Percentiles rank a stretch among this genome's conserved stretches.
Conservation (phyloP, 2,113 vertebrate species). For the Lophius piscatorius region DNA sequence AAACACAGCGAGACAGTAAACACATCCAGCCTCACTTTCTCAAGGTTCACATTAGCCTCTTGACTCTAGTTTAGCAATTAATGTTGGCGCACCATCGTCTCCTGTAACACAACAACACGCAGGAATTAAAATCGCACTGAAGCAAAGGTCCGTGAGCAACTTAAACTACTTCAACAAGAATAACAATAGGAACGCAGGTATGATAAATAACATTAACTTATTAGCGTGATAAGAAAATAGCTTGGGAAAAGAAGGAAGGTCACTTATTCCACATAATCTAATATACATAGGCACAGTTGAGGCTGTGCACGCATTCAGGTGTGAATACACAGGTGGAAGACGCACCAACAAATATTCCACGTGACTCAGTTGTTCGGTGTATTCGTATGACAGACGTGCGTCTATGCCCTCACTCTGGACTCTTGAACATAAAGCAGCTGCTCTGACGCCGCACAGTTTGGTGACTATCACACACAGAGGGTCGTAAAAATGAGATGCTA, state of each 20-base stretch:
- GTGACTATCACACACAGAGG: slow-evolving; percentile 6
- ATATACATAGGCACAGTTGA: no score
- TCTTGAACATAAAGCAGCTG: slow-evolving; percentile 9
- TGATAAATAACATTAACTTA: neutral
- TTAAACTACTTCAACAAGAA: neutral
- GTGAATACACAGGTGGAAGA: neutral
- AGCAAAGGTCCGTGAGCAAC: neutral
- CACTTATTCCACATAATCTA: neutral
- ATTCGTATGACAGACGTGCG: neutral
- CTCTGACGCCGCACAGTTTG: neutral
- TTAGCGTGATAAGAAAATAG: no score
- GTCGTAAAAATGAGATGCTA: slow-evolving; percentile 19
- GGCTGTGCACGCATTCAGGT: neutral
- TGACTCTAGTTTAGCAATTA: neutral
- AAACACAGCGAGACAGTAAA: neutral
- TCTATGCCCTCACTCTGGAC: neutral
- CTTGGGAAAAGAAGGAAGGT: neutral
- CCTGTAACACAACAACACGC: neutral
- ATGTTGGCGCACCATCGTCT: neutral
- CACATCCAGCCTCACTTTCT: neutral
- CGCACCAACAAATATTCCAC: neutral
- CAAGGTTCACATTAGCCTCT: slow-evolving; percentile 1
- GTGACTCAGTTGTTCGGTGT: no score
- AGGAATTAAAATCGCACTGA: neutral
- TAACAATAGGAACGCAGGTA: neutral